A percentile compares a stretch with the other conserved stretches of the same genome.
These are phyloP conservation scores for Hippocampus barbouri DNA, from an alignment of 2,113 vertebrate genomes.

Conservation along the genomic window DNA sequence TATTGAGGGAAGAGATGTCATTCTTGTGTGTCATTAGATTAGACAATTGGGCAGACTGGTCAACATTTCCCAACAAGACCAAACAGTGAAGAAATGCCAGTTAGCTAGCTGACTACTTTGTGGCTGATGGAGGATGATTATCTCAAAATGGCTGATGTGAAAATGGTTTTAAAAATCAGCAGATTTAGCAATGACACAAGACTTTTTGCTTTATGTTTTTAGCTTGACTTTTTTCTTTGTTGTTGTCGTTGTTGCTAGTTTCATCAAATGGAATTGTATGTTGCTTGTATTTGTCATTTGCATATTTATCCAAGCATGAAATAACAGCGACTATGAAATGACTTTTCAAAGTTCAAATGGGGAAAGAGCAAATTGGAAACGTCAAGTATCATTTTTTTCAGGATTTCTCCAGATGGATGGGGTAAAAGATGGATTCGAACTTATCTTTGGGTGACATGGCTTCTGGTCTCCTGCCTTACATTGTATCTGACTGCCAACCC, in stretches of 20 bases:
- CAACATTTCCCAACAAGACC: too few species aligned
- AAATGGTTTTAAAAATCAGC: not conserved
- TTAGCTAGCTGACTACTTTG: not conserved
- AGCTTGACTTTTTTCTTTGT: not conserved
- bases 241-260: too few species aligned
- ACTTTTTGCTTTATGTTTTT: not conserved
- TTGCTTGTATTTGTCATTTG: not conserved
- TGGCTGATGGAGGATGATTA: not conserved
- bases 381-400: conserved; percentile 21
- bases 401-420: conserved; percentile 33
- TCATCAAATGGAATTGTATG: not conserved
- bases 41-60: not conserved
- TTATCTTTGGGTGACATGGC: conserved; percentile 36
- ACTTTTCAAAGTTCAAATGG: conserved; percentile 13
- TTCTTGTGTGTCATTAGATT: not conserved
- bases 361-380: conserved; percentile 23
- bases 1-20: not conserved
- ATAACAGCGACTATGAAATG: not conserved
- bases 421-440: conserved; percentile 24
- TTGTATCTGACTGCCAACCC: conserved; percentile 41
- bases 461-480: conserved; percentile 43
- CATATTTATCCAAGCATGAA: not conserved
- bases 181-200: not conserved
- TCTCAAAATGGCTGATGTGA: not conserved
- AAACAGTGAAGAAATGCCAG: too few species aligned